A percentile compares a stretch with the other conserved stretches of the same genome.
phyloP scores from a whole-genome alignment of 2,797 vertebrate species.

The Odontamblyopus lacepedii region DNA sequence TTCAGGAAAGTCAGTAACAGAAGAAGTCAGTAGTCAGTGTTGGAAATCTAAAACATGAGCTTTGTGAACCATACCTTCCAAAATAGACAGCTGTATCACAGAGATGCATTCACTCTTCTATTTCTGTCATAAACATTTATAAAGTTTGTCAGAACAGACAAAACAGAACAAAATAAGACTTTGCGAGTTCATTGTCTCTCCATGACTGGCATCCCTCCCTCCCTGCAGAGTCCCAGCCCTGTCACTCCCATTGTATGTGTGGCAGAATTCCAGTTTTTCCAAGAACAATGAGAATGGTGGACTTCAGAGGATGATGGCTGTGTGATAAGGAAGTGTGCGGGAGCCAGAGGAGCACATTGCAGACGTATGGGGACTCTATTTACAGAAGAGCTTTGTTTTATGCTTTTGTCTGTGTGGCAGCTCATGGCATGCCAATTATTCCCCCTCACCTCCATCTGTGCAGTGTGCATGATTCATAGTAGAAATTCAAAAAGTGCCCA shows the following conservation, averaged over 20 bases:
- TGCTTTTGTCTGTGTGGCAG: slow-evolving; percentile 47
- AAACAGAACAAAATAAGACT: slow-evolving; percentile 1
- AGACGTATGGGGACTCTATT: slow-evolving; percentile 60
- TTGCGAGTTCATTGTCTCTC: slow-evolving; percentile 22
- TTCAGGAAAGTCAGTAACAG: not conserved
- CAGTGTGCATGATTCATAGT: slow-evolving; percentile 12
- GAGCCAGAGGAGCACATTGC: slow-evolving; percentile 49
- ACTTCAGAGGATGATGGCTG: slow-evolving; percentile 65
- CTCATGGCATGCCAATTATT: slow-evolving; percentile 59
- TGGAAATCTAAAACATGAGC: not conserved
- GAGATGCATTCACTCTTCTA: not conserved
- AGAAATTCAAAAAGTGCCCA: slow-evolving; percentile 5
- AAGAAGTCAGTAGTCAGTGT: not conserved
- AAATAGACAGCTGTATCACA: not conserved
- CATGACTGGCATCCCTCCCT: slow-evolving; percentile 23
- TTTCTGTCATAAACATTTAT: slow-evolving; percentile 3
- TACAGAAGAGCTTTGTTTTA: slow-evolving; percentile 67
- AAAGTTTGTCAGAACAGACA: slow-evolving; percentile 1
- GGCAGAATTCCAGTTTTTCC: slow-evolving; percentile 59
- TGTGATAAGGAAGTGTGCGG: slow-evolving; percentile 69
- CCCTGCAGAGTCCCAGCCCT: slow-evolving; percentile 21
- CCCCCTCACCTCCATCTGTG: slow-evolving; percentile 35
- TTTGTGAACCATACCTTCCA: not conserved
- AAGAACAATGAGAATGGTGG: slow-evolving; percentile 68
- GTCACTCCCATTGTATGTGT: slow-evolving; percentile 52